phyloP scores from a whole-genome alignment of 2,888 invertebrate species.

The Hoplodrina ambigua region DNA sequence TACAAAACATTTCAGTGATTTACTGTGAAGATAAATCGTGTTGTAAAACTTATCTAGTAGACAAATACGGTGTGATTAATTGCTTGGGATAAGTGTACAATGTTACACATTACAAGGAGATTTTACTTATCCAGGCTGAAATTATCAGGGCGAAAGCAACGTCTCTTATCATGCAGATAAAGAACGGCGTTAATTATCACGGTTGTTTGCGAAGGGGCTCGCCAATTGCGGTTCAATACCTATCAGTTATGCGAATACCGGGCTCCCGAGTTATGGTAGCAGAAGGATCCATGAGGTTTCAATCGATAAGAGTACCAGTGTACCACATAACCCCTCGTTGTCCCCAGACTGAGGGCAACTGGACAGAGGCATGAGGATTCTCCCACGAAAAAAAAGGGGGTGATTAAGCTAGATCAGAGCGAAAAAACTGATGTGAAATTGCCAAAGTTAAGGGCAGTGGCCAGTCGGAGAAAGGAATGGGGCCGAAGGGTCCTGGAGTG shows the following conservation, averaged over 20 bases:
- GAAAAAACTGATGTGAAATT: too few relatives aligned
- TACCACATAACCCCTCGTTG: too few relatives aligned
- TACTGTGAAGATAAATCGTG: constrained; percentile 64
- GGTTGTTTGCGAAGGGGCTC: not conserved
- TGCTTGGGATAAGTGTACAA: constrained; percentile 54
- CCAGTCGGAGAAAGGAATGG: too few relatives aligned
- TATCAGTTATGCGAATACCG: too few relatives aligned
- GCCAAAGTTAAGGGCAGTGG: too few relatives aligned
- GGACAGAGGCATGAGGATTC: too few relatives aligned
- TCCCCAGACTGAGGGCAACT: too few relatives aligned
- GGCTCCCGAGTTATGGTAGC: too few relatives aligned
- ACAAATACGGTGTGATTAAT: constrained; percentile 68
- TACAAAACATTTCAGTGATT: constrained; percentile 68
- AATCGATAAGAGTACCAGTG: too few relatives aligned
- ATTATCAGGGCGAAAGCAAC: not conserved
- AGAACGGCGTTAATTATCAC: not conserved
- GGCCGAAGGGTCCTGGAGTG: too few relatives aligned
- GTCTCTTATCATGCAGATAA: constrained; percentile 10
- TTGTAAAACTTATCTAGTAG: constrained; percentile 63
- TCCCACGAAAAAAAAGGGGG: not conserved
- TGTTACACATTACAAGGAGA: constrained; percentile 12
- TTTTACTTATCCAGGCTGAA: constrained; percentile 14
- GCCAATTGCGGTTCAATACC: too few relatives aligned
- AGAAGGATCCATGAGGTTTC: too few relatives aligned
- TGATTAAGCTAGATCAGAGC: not conserved